Conservation (phyloP, 1,140 invertebrate species). For the Caenorhabditis elegans region WBcel235 BX284604.4:8101001-8101500, state of each 20-base stretch:
- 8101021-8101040: too few species aligned
- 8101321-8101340: constrained; percentile 72
- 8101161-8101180: constrained; percentile 39
- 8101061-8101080: neutral
- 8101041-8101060: too few species aligned
- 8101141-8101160: constrained; percentile 57
- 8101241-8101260: constrained; percentile 72
- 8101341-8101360: constrained; percentile 74
- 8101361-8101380: constrained; percentile 69
- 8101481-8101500: too few species aligned
- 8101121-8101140: constrained; percentile 62
- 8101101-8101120: constrained; percentile 58
- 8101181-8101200: constrained; percentile 56
- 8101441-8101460: too few species aligned
- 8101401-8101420: neutral
- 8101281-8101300: neutral
- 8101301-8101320: constrained; percentile 74
- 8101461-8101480: too few species aligned
- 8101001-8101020: too few species aligned
- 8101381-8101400: constrained; percentile 56
- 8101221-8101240: constrained; percentile 71
- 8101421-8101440: too few species aligned
- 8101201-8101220: constrained; percentile 56
- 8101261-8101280: neutral
- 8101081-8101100: constrained; percentile 32